Evolutionary conservation across 1,140 invertebrate species (phyloP).

Genomic region (Brachionus calyciflorus): DNA sequence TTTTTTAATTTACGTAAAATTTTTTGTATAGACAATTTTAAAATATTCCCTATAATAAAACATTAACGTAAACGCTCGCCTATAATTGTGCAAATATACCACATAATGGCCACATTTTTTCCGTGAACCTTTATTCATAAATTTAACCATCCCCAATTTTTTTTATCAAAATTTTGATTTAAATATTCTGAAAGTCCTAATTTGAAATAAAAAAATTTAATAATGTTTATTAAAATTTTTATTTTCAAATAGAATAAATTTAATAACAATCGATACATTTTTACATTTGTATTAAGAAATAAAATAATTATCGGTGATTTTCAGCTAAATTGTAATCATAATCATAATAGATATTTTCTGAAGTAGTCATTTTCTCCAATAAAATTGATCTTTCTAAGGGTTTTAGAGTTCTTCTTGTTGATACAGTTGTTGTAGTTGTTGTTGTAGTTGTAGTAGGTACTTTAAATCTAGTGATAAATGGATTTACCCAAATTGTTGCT

Average conservation of each 20-base stretch:
- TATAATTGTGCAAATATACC: too few species aligned
- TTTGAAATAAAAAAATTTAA: not conserved
- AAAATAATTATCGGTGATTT: not conserved
- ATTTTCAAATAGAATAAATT: too few species aligned
- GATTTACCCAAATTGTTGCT: constrained; percentile 32
- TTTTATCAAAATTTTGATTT: too few species aligned
- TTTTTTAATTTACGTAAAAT: too few species aligned
- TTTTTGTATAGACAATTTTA: too few species aligned
- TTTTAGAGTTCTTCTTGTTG: not conserved
- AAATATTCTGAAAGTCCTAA: too few species aligned
- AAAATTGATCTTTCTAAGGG: not conserved
- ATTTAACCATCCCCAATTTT: too few species aligned
- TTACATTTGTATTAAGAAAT: constrained; percentile 1
- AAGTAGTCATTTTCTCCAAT: not conserved
- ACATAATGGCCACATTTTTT: too few species aligned
- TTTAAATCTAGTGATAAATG: constrained; percentile 42
- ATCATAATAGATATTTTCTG: not conserved
- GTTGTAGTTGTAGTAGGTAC: not conserved
- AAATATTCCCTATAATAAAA: too few species aligned
- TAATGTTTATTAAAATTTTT: not conserved
- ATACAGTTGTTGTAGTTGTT: not conserved
- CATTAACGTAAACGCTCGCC: too few species aligned
- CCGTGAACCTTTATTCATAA: too few species aligned
- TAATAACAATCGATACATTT: too few species aligned
- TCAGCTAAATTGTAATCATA: not conserved